These are phyloP conservation scores for Saiga tatarica DNA, from an alignment of 2,113 vertebrate species.

Conservation along the genomic window DNA sequence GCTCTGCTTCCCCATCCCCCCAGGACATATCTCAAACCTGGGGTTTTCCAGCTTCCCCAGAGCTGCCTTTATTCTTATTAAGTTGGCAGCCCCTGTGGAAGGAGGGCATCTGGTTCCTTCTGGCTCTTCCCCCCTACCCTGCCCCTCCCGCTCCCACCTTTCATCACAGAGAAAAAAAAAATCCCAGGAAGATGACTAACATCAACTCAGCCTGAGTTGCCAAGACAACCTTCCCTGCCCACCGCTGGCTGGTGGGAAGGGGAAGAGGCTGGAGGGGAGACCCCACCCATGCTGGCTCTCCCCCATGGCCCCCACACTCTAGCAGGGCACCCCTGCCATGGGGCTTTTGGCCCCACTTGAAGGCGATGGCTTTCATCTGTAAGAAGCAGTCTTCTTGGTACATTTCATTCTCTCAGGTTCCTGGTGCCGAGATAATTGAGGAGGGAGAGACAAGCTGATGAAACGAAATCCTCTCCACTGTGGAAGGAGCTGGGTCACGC, in stretches of 20 bases:
- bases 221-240: slow-evolving; percentile 37
- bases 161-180: neutral
- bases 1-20: neutral
- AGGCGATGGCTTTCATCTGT: neutral
- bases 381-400: neutral
- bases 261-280: neutral
- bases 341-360: neutral
- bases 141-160: neutral
- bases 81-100: neutral
- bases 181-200: neutral
- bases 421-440: neutral
- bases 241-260: neutral
- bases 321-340: rapidly evolving
- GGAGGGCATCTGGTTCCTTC: neutral
- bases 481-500: neutral
- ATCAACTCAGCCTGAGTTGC: slow-evolving; percentile 1
- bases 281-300: neutral
- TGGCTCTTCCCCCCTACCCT: neutral
- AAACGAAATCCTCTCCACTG: neutral
- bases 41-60: neutral
- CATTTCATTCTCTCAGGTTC: neutral
- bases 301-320: neutral
- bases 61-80: neutral
- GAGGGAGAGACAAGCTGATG: neutral
- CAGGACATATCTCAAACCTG: neutral